Evolutionary conservation across 2,888 invertebrate species (phyloP), one percentile per base, ranked within the genome.

Genomic region (Helicoverpa assulta): DNA sequence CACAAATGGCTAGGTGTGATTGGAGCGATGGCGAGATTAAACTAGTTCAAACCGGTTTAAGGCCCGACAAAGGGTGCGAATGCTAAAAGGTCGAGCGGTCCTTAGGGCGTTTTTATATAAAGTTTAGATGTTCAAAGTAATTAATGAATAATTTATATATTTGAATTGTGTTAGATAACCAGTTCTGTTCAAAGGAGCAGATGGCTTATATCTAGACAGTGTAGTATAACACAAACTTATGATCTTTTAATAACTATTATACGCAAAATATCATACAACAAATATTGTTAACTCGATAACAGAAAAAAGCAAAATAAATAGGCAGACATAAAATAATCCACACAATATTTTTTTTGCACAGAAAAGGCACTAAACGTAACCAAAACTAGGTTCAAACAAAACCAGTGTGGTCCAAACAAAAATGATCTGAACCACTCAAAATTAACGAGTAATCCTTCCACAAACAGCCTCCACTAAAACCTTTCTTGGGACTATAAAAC

Each of bases 1-100:
- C 93, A 92, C 93, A 93, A 94, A 93, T 93, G 92, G 89, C 85
- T 90, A 90, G 92, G 91, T 93, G 92, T 88, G 92, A 93, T 92
- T 89, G 90, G 88, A 89, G 86, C 88, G 90, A 91, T 88, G 84
- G 89, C 70, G 84, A 88, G 90, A 91, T 93, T 91, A 90, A 91
- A 90, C 89, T 87, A 88, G 88, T 89, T 90, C 75, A 73, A 86
- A 85, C 85, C 85, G 86, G 86, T 88, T 89, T 83, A 81, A 87
- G 87, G 81, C 84, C 83, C 82, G 79, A 87, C 86, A 86, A 87
- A 89, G 88, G 89, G 87, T 84, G 88, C 77, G 85, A 87, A 86
- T 85, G 87, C 82, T 88, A 83, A 87, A 88, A 86, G 86, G 86
- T 83, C 83, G 84, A 82, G 76, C 73, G 78, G 64, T 76, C 82